Evolutionary conservation across 1,140 invertebrate species (phyloP), one percentile per base, ranked within the genome.

Genomic region (Pararge aegeria): DNA sequence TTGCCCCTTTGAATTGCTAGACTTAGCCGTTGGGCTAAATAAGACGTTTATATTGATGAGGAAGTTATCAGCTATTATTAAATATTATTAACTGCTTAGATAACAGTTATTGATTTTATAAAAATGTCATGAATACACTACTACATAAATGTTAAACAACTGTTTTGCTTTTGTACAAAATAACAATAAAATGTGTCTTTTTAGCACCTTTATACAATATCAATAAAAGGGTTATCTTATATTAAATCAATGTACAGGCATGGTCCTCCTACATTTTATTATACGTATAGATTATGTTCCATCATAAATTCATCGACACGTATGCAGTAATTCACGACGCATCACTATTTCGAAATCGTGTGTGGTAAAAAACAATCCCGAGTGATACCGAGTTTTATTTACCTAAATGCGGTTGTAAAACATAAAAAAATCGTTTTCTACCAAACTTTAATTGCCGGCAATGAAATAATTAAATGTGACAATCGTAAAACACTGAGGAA

Each of bases 401-500:
- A 79, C 78, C 73, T 77, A 87, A 86, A 89, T 81, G 76, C 70
- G 80, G 81, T 77, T 81, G 80, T 89, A 86, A 87, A 89, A 84
- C 70, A 74, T 75, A 84, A 86, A 86, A 89, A 89, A 85, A 71
- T 73, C 56, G 71, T 83, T 81, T 83, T 86, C 81, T 69, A 80
- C 81, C 73, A 82, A 87, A 89, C 74, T 82, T 87, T 89, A 89
- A 89, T 87, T 86, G 83, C 83, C 66, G 59, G 76, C 83, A 87
- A 85, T 89, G 80, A 87, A 89, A 78, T 86, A 89, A 89, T 89
- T 89, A 89, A 89, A 89, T 79, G 78, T 85, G 86, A 89, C 86
- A 89, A 82, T 87, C 86, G 83, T 89, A 89, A 87, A 89, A 81
- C 80, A 85, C 75, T 73, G 82, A 57, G 68, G 42, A 44, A 38